Conservation (phyloP, 2,113 vertebrate species). For the Bambusicola thoracicus region DNA sequence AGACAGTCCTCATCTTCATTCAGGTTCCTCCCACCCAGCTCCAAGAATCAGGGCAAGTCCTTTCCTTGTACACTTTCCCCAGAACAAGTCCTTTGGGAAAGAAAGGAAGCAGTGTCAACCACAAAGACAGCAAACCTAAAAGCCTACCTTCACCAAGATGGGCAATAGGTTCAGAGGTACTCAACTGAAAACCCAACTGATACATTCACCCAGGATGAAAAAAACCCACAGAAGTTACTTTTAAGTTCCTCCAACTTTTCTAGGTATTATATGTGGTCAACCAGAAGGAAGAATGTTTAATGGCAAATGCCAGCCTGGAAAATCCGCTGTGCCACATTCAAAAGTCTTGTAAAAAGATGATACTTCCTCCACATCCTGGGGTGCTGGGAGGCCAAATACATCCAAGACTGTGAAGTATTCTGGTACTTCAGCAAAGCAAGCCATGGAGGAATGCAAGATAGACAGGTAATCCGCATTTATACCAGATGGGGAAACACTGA, state of each 20-base stretch:
- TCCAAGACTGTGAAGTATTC: not conserved
- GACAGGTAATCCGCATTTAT: constrained; percentile 45
- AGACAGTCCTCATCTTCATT: not conserved
- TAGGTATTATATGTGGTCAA: accelerated
- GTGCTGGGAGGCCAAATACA: not conserved
- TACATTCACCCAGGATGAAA: not conserved
- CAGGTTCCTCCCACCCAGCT: not conserved
- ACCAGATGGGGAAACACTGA: constrained; percentile 49
- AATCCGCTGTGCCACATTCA: not conserved
- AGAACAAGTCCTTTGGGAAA: not conserved
- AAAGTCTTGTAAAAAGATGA: not conserved
- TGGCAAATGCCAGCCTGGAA: not conserved
- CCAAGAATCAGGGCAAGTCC: not conserved
- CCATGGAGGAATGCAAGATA: not conserved
- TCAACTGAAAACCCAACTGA: not conserved
- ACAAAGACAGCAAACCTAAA: not conserved
- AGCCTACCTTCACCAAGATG: not conserved
- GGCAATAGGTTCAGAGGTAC: not conserved
- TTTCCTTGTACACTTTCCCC: not conserved
- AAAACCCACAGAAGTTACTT: not conserved
- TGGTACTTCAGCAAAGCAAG: not conserved
- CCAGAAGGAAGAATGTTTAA: not conserved
- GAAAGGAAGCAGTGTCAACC: not conserved
- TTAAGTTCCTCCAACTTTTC: not conserved
- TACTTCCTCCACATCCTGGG: not conserved